A percentile compares a stretch with the other conserved stretches of the same genome.
These are phyloP conservation scores for Drosophila sturtevanti DNA, from an alignment of 1,140 invertebrate genomes.

Conservation along the genomic window DNA sequence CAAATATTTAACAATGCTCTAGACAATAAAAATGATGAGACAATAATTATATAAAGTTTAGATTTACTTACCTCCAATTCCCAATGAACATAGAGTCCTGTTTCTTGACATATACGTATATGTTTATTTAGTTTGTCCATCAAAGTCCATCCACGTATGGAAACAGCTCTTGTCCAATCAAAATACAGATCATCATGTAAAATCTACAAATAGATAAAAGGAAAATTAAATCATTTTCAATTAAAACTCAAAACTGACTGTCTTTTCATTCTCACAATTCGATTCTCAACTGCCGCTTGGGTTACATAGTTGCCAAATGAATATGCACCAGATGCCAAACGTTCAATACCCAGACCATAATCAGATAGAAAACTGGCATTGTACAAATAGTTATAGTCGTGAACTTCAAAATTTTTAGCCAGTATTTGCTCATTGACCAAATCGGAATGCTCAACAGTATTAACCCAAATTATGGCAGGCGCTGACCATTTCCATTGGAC, in stretches of 20 bases:
- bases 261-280: constrained; percentile 45
- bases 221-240: no score
- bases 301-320: constrained; percentile 70
- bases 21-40: neutral
- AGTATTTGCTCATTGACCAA: constrained; percentile 64
- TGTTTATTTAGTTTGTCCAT: constrained; percentile 67
- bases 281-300: constrained; percentile 54
- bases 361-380: constrained; percentile 64
- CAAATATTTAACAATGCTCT: constrained; percentile 63
- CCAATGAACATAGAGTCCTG: constrained; percentile 69
- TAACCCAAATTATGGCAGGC: constrained; percentile 70
- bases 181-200: constrained; percentile 73
- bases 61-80: constrained; percentile 54
- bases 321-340: constrained; percentile 60
- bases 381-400: constrained; percentile 62
- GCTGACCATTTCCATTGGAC: constrained; percentile 73
- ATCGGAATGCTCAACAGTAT: constrained; percentile 62
- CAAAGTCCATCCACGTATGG: constrained; percentile 71
- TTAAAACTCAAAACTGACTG: neutral
- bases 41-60: neutral
- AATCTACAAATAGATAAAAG: constrained; percentile 24
- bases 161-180: constrained; percentile 73
- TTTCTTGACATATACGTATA: constrained; percentile 64
- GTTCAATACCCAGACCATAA: constrained; percentile 72
- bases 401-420: constrained; percentile 60